phyloP scores from a whole-genome alignment of 1,140 invertebrate species.

The Hermatobates lingyangjiaoensis region DNA sequence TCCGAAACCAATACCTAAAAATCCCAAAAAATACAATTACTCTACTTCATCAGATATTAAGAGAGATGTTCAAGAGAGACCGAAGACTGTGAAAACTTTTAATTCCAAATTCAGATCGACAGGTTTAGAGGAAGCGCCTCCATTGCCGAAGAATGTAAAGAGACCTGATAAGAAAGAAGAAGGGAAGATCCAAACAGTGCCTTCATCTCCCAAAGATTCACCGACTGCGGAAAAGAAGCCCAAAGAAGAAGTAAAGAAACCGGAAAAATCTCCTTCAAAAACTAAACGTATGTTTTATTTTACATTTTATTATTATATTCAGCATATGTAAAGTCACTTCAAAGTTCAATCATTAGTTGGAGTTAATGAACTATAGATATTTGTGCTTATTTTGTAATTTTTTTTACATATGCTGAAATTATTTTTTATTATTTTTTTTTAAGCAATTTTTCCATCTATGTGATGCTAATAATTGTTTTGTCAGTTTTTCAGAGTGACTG shows the following conservation, averaged over 20 bases:
- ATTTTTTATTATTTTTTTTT: too few relatives aligned
- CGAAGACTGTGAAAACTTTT: conserved; percentile 64
- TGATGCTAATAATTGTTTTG: too few relatives aligned
- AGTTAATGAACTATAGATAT: too few relatives aligned
- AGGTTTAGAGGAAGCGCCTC: conserved; percentile 61
- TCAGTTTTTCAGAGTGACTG: conserved; percentile 6
- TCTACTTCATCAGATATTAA: conserved; percentile 60
- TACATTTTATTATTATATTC: not conserved
- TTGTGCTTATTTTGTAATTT: too few relatives aligned
- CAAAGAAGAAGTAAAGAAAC: conserved; percentile 24
- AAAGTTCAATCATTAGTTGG: too few relatives aligned
- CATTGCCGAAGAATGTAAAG: conserved; percentile 9
- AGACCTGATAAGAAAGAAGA: conserved; percentile 19
- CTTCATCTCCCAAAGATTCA: conserved; percentile 33
- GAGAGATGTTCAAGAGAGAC: conserved; percentile 39
- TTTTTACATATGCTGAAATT: too few relatives aligned
- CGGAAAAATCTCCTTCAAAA: conserved; percentile 37
- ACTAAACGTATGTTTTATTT: conserved; percentile 62
- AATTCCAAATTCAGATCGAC: conserved; percentile 73
- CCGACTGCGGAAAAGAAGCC: conserved; percentile 23
- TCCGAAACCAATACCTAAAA: conserved; percentile 12
- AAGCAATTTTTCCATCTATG: too few relatives aligned
- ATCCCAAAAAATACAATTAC: conserved; percentile 51
- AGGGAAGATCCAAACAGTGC: conserved; percentile 24
- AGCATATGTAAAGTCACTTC: not conserved